These are phyloP conservation scores for Hemibagrus wyckioides DNA, from an alignment of 2,113 vertebrate species.

Conservation along the genomic window DNA sequence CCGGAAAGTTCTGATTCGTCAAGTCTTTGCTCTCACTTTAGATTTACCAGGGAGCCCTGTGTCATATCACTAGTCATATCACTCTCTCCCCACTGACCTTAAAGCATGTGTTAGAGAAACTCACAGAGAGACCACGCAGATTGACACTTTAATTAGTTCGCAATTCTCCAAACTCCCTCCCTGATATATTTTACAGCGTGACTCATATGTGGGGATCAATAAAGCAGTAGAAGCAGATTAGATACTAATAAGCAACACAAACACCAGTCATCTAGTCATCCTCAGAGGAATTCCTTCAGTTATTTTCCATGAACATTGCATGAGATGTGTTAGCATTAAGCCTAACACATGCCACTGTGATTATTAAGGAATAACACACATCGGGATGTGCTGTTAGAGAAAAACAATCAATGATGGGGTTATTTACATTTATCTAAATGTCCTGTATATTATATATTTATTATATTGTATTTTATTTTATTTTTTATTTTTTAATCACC, in stretches of 20 bases:
- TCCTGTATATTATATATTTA: too few species aligned
- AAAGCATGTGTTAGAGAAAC: neutral
- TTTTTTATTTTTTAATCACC: too few species aligned
- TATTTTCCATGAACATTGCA: neutral
- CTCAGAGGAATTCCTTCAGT: neutral
- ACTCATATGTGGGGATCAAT: conserved; percentile 9
- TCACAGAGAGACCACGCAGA: neutral
- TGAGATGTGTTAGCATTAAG: neutral
- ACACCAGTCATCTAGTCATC: neutral
- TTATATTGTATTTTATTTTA: too few species aligned
- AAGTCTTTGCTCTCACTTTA: neutral
- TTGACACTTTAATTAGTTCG: neutral
- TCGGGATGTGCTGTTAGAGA: neutral
- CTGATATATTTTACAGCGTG: neutral
- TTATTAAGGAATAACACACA: neutral
- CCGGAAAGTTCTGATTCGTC: neutral
- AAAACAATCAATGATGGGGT: neutral
- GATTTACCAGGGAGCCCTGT: neutral
- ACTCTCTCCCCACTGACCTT: neutral
- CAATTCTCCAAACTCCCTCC: neutral
- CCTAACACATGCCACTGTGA: neutral
- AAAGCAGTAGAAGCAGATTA: neutral
- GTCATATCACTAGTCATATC: neutral
- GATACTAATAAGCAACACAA: conserved; percentile 20
- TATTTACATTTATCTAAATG: too few species aligned